A percentile compares a stretch with the other conserved stretches of the same genome.
These are phyloP conservation scores for Lycaena phlaeas DNA, from an alignment of 2,888 invertebrate species.

Conservation along the genomic window DNA sequence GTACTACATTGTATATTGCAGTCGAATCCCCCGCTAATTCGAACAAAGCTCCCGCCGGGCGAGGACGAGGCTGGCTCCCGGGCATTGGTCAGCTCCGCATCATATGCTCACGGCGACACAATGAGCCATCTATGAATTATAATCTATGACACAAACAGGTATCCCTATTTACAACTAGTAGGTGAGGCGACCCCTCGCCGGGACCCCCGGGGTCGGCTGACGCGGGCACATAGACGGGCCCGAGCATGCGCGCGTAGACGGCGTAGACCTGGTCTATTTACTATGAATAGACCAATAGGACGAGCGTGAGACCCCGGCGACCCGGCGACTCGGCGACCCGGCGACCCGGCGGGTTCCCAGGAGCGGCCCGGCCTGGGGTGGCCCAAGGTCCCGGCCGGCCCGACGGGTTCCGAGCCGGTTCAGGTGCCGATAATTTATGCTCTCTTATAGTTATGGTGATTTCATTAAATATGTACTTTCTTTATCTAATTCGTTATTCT, in stretches of 20 bases:
- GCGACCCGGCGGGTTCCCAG: slow-evolving; percentile 3
- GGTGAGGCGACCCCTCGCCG: no score
- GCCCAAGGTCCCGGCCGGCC: not conserved
- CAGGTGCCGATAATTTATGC: slow-evolving; percentile 4
- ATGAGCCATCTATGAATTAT: no score
- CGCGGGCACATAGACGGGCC: no score
- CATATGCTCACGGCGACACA: no score
- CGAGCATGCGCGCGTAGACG: no score
- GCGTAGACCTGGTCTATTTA: slow-evolving; percentile 1
- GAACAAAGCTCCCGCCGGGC: no score
- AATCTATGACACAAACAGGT: not conserved
- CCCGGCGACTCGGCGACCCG: not conserved
- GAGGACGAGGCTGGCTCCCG: no score
- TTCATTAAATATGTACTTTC: not conserved
- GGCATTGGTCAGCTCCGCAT: no score
- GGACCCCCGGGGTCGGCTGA: no score
- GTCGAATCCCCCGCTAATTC: no score
- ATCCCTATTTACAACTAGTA: no score
- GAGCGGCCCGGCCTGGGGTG: not conserved
- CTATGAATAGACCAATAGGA: slow-evolving; percentile 1
- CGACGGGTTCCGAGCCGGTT: not conserved
- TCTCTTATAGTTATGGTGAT: not conserved
- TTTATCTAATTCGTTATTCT: not conserved
- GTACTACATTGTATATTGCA: no score
- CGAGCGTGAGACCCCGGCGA: slow-evolving; percentile 1